phyloP scores from a whole-genome alignment of 2,888 invertebrate genomes.

The Branchellion lobata region DNA sequence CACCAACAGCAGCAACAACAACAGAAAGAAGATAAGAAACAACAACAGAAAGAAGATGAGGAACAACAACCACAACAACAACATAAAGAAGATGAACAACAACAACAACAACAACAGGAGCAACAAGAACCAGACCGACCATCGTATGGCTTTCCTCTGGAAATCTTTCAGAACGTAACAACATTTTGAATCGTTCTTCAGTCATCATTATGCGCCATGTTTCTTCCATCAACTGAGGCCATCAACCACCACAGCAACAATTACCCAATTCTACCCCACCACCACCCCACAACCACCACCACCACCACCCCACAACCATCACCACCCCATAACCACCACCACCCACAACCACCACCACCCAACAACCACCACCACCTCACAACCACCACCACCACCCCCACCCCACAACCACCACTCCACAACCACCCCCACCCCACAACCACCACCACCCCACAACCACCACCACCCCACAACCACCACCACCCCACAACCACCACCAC shows the following conservation, averaged over 20 bases:
- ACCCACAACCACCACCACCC: no score
- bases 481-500: background rate
- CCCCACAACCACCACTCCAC: background rate
- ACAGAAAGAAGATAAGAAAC: no score
- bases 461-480: background rate
- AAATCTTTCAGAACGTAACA: slow-evolving; percentile 18
- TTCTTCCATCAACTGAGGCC: no score
- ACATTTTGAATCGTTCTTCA: background rate
- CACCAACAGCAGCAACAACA: no score
- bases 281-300: background rate
- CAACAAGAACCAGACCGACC: background rate
- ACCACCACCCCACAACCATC: background rate
- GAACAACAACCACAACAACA: background rate
- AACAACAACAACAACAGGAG: background rate
- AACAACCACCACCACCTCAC: background rate
- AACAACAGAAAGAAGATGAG: no score
- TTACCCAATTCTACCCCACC: background rate
- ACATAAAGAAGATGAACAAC: background rate
- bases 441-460: no score
- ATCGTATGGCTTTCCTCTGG: slow-evolving; percentile 11
- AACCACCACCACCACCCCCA: background rate
- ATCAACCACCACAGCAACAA: no score
- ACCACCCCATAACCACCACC: no score
- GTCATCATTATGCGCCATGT: background rate
- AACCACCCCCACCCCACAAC: no score